phyloP scores from a whole-genome alignment of 2,797 vertebrate genomes.

The Myotis planiceps region DNA sequence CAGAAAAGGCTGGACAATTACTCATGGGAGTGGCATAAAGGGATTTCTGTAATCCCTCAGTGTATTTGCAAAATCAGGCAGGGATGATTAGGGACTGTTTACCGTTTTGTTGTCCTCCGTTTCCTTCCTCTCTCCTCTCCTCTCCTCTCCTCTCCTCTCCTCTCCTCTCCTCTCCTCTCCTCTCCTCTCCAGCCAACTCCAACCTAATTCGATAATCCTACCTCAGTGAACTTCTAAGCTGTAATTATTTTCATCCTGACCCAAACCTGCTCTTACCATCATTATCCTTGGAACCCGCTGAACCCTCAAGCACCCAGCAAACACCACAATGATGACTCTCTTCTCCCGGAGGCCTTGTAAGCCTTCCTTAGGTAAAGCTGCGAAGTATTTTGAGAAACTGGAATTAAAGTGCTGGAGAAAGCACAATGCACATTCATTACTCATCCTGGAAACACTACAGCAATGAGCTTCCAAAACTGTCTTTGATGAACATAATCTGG shows the following conservation, averaged over 20 bases:
- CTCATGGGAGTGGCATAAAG: background rate
- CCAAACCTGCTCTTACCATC: constrained; percentile 48
- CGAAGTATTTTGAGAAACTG: constrained; percentile 70
- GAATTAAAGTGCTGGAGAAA: constrained; percentile 70
- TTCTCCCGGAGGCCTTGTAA: background rate
- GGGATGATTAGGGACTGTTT: background rate
- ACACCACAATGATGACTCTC: background rate
- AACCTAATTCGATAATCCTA: constrained; percentile 32
- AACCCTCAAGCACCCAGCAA: background rate
- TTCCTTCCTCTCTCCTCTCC: constrained; percentile 1
- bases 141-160: constrained; percentile 4
- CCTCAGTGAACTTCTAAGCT: constrained; percentile 21
- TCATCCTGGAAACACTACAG: constrained; percentile 72
- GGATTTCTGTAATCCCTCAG: background rate
- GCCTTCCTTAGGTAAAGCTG: constrained; percentile 31
- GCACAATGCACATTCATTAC: constrained; percentile 63
- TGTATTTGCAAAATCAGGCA: constrained; percentile 41
- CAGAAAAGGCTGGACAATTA: background rate
- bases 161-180: background rate
- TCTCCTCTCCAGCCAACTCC: background rate
- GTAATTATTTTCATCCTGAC: constrained; percentile 20
- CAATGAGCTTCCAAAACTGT: constrained; percentile 55
- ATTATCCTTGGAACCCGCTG: background rate
- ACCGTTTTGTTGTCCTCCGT: background rate
- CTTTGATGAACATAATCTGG: constrained; percentile 68